These are phyloP conservation scores for Automeris io DNA, from an alignment of 2,888 invertebrate genomes.

Conservation along the genomic window DNA sequence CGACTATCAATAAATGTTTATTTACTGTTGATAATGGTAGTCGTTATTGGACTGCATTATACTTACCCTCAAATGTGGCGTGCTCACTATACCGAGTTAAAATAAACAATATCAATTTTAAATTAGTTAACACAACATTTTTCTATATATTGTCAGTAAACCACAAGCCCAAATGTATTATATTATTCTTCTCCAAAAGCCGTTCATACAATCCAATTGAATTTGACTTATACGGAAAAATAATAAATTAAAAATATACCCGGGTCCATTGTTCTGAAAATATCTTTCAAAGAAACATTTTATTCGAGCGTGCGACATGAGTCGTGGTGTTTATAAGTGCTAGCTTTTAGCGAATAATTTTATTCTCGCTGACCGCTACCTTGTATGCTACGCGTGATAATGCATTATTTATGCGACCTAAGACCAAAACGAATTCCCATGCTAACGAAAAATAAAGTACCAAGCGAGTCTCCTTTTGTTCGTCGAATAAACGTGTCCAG, in stretches of 20 bases:
- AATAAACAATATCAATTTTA: no score
- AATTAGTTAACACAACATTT: no score
- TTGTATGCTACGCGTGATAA: slow-evolving; percentile 65
- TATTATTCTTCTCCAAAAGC: not conserved
- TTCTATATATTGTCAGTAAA: no score
- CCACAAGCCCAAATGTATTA: no score
- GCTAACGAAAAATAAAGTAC: slow-evolving; percentile 66
- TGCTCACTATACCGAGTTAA: no score
- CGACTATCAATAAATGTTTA: no score
- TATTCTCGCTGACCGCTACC: slow-evolving; percentile 44
- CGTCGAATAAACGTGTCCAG: slow-evolving; percentile 58
- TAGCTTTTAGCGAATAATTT: slow-evolving; percentile 54
- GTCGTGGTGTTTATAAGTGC: slow-evolving; percentile 38
- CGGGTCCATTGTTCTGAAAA: not conserved
- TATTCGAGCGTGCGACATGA: slow-evolving; percentile 6
- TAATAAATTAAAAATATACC: not conserved
- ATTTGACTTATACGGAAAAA: no score
- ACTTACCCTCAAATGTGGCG: no score
- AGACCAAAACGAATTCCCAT: slow-evolving; percentile 72
- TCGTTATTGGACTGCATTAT: no score
- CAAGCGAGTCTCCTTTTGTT: slow-evolving; percentile 49
- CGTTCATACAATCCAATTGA: not conserved
- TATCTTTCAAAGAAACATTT: not conserved
- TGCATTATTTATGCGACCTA: slow-evolving; percentile 74
- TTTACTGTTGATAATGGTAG: no score